Conservation (phyloP, 64 coral and sea anemone genomes). For the Pachyseris speciosa region DNA sequence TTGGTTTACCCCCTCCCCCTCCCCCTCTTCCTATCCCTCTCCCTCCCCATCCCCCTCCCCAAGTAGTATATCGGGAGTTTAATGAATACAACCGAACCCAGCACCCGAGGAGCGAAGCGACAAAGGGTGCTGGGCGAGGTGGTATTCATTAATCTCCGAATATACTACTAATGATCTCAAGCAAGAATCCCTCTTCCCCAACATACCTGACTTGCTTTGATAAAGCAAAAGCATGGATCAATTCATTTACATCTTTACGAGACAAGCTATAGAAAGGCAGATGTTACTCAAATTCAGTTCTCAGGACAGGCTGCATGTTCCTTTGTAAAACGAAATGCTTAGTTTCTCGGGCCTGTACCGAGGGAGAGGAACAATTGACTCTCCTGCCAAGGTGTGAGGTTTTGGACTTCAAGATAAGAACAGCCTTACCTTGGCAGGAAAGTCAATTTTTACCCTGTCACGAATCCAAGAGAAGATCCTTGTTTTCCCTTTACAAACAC, state of each 20-base stretch:
- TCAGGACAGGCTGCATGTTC: background rate
- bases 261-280: background rate
- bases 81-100: too few relatives aligned
- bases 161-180: background rate
- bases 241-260: background rate
- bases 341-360: conserved; percentile 28
- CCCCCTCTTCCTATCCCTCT: too few relatives aligned
- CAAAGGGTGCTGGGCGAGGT: too few relatives aligned
- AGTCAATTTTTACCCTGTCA: too few relatives aligned
- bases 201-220: background rate
- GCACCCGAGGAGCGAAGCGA: too few relatives aligned
- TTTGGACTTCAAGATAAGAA: conserved; percentile 38
- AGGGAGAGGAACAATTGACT: background rate
- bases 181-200: background rate
- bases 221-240: background rate
- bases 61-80: too few relatives aligned
- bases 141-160: too few relatives aligned
- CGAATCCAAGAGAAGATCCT: too few relatives aligned
- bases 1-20: too few relatives aligned
- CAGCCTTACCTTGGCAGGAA: conserved; percentile 19
- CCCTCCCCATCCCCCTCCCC: too few relatives aligned
- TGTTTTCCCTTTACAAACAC: too few relatives aligned
- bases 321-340: background rate
- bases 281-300: too few relatives aligned
- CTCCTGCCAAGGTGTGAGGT: background rate